phyloP scores from a whole-genome alignment of 2,888 invertebrate species.

The Chrysolina americana region DNA sequence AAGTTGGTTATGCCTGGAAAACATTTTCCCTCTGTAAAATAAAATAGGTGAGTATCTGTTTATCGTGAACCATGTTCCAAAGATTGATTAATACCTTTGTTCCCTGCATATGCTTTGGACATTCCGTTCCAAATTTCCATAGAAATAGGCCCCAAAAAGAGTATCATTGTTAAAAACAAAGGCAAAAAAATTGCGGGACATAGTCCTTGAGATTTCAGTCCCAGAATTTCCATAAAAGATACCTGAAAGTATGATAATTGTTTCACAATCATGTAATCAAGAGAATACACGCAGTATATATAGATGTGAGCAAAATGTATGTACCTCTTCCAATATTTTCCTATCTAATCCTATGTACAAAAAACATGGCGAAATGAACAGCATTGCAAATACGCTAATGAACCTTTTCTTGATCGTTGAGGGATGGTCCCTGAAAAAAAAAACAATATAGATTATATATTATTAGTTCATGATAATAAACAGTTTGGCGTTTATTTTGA shows the following conservation, averaged over 20 bases:
- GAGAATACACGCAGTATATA: no score
- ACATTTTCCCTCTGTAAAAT: slow-evolving; percentile 68
- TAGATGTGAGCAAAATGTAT: slow-evolving; percentile 16
- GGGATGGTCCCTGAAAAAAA: slow-evolving; percentile 85
- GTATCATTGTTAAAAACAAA: slow-evolving; percentile 81
- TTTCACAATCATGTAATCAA: neutral
- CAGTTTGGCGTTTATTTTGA: no score
- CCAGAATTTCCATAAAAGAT: slow-evolving; percentile 80
- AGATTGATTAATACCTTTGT: slow-evolving; percentile 40
- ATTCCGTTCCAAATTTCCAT: slow-evolving; percentile 81
- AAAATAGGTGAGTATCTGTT: neutral
- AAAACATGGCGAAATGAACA: slow-evolving; percentile 84
- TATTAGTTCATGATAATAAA: no score
- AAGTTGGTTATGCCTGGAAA: slow-evolving; percentile 79
- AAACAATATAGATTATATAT: no score
- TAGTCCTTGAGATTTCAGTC: slow-evolving; percentile 82
- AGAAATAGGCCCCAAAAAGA: slow-evolving; percentile 88
- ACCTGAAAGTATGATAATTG: slow-evolving; percentile 68
- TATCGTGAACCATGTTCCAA: no score
- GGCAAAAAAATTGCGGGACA: slow-evolving; percentile 82
- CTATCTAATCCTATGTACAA: slow-evolving; percentile 81
- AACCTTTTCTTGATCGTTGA: slow-evolving; percentile 90
- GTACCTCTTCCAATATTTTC: slow-evolving; percentile 74
- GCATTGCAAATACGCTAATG: slow-evolving; percentile 86
- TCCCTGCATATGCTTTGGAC: slow-evolving; percentile 80